A percentile compares a stretch with the other conserved stretches of the same genome.
Conservation (phyloP, 2,888 invertebrate species). For the Tupiocoris notatus region DNA sequence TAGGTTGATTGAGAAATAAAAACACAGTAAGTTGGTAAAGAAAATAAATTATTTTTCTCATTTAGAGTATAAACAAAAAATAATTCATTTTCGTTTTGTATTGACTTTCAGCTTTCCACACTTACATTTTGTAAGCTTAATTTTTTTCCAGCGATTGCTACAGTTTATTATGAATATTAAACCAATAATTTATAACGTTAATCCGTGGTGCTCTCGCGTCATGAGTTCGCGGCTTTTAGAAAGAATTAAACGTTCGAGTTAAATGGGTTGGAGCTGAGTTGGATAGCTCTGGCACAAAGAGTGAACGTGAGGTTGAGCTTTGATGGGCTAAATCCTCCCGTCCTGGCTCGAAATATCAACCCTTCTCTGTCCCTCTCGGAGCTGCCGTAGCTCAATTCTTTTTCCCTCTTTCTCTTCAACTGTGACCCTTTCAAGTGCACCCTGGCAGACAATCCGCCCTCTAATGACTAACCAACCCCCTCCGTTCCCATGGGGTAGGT, state of each 20-base stretch:
- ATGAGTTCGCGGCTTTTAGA: not conserved
- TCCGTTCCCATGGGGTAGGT: no score
- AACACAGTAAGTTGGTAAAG: no score
- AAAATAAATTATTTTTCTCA: no score
- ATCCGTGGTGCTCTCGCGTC: no score
- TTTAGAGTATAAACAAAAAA: no score
- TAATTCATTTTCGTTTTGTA: no score
- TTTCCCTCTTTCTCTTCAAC: not conserved
- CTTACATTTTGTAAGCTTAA: no score
- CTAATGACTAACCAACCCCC: not conserved
- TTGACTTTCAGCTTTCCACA: no score
- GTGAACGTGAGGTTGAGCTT: not conserved
- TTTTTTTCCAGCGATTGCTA: no score
- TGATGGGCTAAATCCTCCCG: not conserved
- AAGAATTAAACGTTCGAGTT: not conserved
- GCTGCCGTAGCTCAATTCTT: not conserved
- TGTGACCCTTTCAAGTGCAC: not conserved
- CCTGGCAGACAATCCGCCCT: conserved; percentile 11
- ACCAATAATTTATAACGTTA: no score
- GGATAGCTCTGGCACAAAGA: not conserved
- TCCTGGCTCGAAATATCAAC: not conserved
- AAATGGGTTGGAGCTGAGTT: not conserved
- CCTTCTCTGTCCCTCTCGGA: not conserved
- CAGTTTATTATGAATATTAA: no score
- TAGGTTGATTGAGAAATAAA: no score